Evolutionary conservation across 1,140 invertebrate genomes (phyloP).

Genomic region (Bathynomus jamesi): DNA sequence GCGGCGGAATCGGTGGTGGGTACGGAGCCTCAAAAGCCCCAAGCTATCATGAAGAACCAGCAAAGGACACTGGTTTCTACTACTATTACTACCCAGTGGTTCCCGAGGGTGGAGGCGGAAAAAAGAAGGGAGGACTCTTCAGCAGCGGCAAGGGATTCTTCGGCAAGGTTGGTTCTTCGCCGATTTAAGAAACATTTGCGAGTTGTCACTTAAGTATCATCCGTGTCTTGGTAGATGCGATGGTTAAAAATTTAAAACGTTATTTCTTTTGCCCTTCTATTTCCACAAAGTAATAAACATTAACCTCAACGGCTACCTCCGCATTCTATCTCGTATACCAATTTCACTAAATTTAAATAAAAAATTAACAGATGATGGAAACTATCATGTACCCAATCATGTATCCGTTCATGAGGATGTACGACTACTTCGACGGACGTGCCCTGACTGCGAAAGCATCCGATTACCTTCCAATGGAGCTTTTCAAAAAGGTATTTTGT

Average conservation of each 20-base stretch:
- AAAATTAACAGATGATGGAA: background rate
- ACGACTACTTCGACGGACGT: background rate
- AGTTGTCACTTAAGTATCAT: no score
- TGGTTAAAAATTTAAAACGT: no score
- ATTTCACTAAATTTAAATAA: background rate
- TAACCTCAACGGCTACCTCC: no score
- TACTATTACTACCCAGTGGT: constrained; percentile 17
- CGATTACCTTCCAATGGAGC: background rate
- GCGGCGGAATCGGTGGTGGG: constrained; percentile 4
- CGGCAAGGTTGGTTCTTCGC: background rate
- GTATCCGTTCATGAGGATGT: background rate
- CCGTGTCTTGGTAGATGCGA: no score
- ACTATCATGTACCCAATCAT: background rate
- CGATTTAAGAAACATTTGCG: background rate
- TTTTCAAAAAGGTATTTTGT: background rate
- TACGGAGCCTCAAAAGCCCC: constrained; percentile 5
- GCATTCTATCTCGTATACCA: no score
- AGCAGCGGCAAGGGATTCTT: constrained; percentile 9
- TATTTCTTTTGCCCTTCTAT: no score
- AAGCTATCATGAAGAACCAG: background rate
- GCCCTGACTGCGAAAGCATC: background rate
- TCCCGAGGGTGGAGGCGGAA: background rate
- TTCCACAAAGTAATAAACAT: no score
- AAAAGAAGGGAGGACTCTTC: constrained; percentile 12
- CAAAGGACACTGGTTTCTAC: constrained; percentile 15